These are phyloP conservation scores for Syngnathus scovelli DNA, from an alignment of 2,113 vertebrate genomes.

Conservation along the genomic window DNA sequence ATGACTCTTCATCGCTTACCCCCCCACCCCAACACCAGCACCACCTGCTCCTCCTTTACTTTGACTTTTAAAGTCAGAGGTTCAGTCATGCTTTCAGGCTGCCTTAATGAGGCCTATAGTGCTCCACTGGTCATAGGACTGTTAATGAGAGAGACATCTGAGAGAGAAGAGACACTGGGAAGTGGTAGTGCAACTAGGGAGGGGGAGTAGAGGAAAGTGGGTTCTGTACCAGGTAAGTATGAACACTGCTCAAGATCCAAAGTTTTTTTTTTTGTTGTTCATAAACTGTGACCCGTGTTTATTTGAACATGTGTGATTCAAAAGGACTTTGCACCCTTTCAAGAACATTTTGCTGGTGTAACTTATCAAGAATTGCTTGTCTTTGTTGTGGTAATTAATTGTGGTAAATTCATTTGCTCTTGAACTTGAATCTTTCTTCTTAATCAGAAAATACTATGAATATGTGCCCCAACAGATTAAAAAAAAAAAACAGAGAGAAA, in stretches of 20 bases:
- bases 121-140: slow-evolving; percentile 53
- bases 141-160: slow-evolving; percentile 66
- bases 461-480: slow-evolving; percentile 73
- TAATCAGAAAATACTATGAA: slow-evolving; percentile 92
- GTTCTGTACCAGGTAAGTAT: slow-evolving; percentile 67
- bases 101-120: slow-evolving; percentile 61
- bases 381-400: slow-evolving; percentile 95
- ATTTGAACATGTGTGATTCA: slow-evolving; percentile 2
- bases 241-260: slow-evolving; percentile 56
- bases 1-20: slow-evolving; percentile 42
- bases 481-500: slow-evolving; percentile 67
- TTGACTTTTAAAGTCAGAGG: slow-evolving; percentile 58
- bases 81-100: slow-evolving; percentile 53
- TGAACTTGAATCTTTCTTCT: slow-evolving; percentile 96
- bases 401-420: slow-evolving; percentile 98
- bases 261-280: slow-evolving; percentile 68
- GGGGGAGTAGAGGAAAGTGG: slow-evolving; percentile 10
- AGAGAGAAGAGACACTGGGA: slow-evolving; percentile 32
- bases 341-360: slow-evolving; percentile 84
- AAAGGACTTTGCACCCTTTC: slow-evolving; percentile 77
- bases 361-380: slow-evolving; percentile 84
- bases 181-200: slow-evolving; percentile 22
- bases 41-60: slow-evolving; percentile 54
- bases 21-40: neutral
- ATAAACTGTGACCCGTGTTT: slow-evolving; percentile 59